phyloP scores from a whole-genome alignment of 2,113 vertebrate genomes.

The Ondatra zibethicus region DNA sequence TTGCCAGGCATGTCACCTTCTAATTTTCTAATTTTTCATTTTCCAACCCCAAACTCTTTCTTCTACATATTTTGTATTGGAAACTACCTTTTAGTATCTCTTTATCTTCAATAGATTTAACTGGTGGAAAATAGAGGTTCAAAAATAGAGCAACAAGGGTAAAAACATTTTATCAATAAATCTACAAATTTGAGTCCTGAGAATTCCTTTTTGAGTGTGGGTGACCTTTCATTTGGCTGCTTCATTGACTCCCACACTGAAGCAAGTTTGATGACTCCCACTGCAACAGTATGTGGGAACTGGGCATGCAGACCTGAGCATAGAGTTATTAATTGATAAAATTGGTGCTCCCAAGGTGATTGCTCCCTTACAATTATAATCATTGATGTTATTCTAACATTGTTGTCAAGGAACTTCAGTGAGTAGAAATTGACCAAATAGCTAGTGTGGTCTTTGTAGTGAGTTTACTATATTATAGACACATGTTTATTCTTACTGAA shows the following conservation, averaged over 20 bases:
- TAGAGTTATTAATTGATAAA: not conserved
- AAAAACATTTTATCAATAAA: not conserved
- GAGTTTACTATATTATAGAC: not conserved
- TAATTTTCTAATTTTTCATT: too few species aligned
- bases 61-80: not conserved
- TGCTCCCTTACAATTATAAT: not conserved
- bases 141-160: not conserved
- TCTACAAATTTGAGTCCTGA: not conserved
- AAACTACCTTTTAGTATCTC: not conserved
- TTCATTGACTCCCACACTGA: not conserved
- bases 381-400: not conserved
- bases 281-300: not conserved
- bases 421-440: too few species aligned
- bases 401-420: not conserved
- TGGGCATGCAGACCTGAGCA: not conserved
- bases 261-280: rapidly evolving
- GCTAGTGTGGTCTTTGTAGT: not conserved
- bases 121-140: not conserved
- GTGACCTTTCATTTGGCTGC: not conserved
- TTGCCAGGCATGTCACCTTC: too few species aligned
- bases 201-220: not conserved
- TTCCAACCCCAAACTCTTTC: not conserved
- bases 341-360: too few species aligned
- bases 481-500: not conserved
- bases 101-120: not conserved